Evolutionary conservation across 2,797 vertebrate genomes (phyloP).

Genomic region (Acanthurus leucopareius): DNA sequence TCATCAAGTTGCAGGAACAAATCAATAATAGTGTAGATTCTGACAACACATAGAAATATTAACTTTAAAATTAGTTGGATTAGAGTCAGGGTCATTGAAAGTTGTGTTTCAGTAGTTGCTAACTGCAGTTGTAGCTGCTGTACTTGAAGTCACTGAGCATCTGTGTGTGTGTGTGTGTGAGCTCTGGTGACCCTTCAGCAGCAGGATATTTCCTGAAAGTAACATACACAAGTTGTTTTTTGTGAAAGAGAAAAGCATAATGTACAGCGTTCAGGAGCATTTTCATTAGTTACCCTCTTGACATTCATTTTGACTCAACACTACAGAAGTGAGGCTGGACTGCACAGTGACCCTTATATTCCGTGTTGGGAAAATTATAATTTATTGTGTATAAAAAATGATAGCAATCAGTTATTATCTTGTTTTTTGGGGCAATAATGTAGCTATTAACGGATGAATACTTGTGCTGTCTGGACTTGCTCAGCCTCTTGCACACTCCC

Average conservation of each 20-base stretch:
- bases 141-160: constrained; percentile 99
- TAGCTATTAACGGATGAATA: background rate
- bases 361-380: too few relatives aligned
- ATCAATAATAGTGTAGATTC: too few relatives aligned
- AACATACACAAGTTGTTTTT: background rate
- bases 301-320: constrained; percentile 99
- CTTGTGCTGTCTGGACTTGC: background rate
- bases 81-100: background rate
- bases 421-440: background rate
- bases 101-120: background rate
- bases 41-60: too few relatives aligned
- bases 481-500: background rate
- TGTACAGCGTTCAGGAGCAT: fast-evolving
- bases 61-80: too few relatives aligned
- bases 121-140: constrained; percentile 96
- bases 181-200: constrained; percentile 89
- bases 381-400: too few relatives aligned
- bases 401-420: too few relatives aligned
- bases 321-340: constrained; percentile 92
- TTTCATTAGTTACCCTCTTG: constrained; percentile 90
- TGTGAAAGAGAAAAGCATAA: background rate
- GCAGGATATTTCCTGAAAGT: constrained; percentile 91
- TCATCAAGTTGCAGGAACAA: too few relatives aligned
- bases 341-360: constrained; percentile 85
- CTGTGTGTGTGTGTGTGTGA: constrained; percentile 89